Percentiles rank a stretch among this genome's conserved stretches.
Conservation (phyloP, 1,140 invertebrate species). For the Wiebesia pumilae region DNA sequence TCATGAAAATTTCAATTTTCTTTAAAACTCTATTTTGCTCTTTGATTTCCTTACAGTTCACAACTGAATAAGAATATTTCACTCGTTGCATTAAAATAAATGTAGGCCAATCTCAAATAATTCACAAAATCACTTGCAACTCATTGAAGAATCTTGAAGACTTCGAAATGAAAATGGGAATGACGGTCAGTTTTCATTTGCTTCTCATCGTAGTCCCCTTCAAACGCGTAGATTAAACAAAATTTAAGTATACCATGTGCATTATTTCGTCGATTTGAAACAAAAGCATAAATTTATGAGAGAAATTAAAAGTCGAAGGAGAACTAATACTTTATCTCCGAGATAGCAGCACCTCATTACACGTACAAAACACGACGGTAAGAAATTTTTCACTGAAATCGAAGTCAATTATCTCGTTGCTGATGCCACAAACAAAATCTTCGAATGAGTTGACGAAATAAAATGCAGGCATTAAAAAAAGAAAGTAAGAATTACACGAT, state of each 20-base stretch:
- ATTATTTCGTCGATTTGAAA: not conserved
- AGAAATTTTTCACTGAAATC: not conserved
- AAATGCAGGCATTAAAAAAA: not conserved
- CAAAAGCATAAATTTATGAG: slow-evolving; percentile 16
- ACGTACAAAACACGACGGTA: not conserved
- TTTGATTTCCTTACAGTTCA: too few species aligned
- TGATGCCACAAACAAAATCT: slow-evolving; percentile 1
- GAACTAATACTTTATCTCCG: slow-evolving; percentile 1
- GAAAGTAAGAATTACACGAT: not conserved
- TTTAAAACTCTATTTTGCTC: too few species aligned
- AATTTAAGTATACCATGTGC: not conserved
- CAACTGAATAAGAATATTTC: too few species aligned
- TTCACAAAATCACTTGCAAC: too few species aligned
- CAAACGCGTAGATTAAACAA: not conserved
- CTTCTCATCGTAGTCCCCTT: not conserved
- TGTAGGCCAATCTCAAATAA: too few species aligned
- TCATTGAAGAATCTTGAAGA: too few species aligned
- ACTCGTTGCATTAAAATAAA: too few species aligned
- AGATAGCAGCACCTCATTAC: slow-evolving; percentile 16
- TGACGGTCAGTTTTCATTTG: not conserved
- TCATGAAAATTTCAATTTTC: too few species aligned
- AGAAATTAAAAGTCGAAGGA: not conserved
- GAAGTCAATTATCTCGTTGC: not conserved
- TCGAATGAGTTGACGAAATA: not conserved
- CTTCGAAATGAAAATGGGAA: not conserved